These are phyloP conservation scores for Drosophila ambigua DNA, from an alignment of 1,140 invertebrate species.

Conservation along the genomic window DNA sequence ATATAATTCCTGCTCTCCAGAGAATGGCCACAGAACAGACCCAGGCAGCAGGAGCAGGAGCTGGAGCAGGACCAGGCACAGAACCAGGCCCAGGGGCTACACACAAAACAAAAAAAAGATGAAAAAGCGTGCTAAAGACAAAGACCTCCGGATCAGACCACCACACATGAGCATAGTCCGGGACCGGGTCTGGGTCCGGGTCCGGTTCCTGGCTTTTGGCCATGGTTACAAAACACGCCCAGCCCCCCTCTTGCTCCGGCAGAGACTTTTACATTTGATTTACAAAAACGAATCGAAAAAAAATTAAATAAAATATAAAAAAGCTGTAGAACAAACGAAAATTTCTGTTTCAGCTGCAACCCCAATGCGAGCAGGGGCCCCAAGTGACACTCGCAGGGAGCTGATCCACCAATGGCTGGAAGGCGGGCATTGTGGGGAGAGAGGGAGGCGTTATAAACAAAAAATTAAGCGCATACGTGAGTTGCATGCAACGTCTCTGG, in stretches of 20 bases:
- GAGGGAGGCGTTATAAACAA: constrained; percentile 67
- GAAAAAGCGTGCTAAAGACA: constrained; percentile 46
- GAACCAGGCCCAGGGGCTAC: not conserved
- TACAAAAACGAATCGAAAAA: constrained; percentile 31
- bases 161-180: constrained; percentile 6
- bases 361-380: constrained; percentile 20
- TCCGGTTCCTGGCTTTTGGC: constrained; percentile 8
- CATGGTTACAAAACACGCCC: constrained; percentile 47
- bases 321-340: constrained; percentile 19
- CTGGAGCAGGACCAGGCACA: too few relatives aligned
- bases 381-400: constrained; percentile 64
- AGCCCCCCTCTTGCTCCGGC: constrained; percentile 21
- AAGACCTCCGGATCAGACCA: constrained; percentile 19
- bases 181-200: constrained; percentile 1
- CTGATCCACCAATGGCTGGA: not conserved
- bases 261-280: constrained; percentile 72
- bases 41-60: too few relatives aligned
- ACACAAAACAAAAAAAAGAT: not conserved
- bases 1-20: constrained; percentile 73
- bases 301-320: constrained; percentile 34
- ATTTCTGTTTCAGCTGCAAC: constrained; percentile 4
- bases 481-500: constrained; percentile 47
- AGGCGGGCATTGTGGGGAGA: constrained; percentile 1
- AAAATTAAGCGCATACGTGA: constrained; percentile 79
- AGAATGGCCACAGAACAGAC: constrained; percentile 55